phyloP scores from a whole-genome alignment of 2,888 invertebrate genomes.

The Dasysyrphus albostriatus region DNA sequence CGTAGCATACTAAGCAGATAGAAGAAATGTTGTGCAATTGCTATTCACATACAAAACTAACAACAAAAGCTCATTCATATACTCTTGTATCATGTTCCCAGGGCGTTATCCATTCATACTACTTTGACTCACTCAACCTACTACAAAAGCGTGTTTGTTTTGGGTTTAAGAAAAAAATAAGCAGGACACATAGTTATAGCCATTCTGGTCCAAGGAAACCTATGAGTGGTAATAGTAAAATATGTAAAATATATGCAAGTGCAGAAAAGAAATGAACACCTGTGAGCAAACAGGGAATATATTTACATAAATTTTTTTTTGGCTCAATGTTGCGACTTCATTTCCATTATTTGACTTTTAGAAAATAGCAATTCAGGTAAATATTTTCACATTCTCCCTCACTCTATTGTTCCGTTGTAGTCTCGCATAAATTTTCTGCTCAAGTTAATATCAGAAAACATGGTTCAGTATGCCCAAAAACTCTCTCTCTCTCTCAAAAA shows the following conservation, averaged over 20 bases:
- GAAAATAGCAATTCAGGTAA: constrained; percentile 11
- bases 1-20: constrained; percentile 33
- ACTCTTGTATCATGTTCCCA: not conserved
- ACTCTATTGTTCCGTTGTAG: constrained; percentile 1
- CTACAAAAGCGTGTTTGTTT: constrained; percentile 13
- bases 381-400: constrained; percentile 25
- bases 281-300: constrained; percentile 31
- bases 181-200: constrained; percentile 28
- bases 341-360: constrained; percentile 10
- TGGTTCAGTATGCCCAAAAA: not conserved
- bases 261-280: constrained; percentile 62
- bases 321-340: not conserved
- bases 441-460: constrained; percentile 60
- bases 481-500: too few relatives aligned
- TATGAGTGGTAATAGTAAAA: not conserved
- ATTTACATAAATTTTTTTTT: not conserved
- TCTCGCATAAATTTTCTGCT: constrained; percentile 47
- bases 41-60: constrained; percentile 36
- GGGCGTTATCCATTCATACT: constrained; percentile 43
- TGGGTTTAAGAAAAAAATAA: constrained; percentile 5
- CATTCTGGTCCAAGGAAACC: constrained; percentile 34
- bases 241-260: constrained; percentile 35
- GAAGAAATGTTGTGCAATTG: constrained; percentile 18
- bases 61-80: constrained; percentile 19
- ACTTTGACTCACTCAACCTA: constrained; percentile 10